Base-by-base conservation (phyloP, 2,888 invertebrate species). In the Rhingia rostrata region DNA sequence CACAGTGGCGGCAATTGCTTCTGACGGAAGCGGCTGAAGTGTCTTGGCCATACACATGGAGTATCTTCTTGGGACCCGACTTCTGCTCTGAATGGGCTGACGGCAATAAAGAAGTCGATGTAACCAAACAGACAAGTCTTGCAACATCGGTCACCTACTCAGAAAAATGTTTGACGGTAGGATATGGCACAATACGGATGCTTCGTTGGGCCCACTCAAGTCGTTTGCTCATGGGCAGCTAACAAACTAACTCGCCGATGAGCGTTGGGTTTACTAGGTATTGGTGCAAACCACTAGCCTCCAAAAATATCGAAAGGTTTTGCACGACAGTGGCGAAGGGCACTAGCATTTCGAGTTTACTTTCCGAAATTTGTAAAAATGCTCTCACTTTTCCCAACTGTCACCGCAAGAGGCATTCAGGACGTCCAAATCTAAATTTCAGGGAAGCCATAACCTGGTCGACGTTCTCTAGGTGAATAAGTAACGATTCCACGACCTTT, bases 381-480 rank as follows among this genome's bases (percentile, higher is more conserved):
- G n/a, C 14, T 6, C 45, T 51, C 4, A 51, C 32, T 9, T n/a
- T n/a, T n/a, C 9, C 67, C 10, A 86, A 69, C 61, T 86, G 86
- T 41, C 82, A 84, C n/a, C 82, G 70, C 10, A 87, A 66, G 10
- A 86, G 61, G 35, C 84, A 12, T 22, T 87, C 86, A 0, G 87
- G 81, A 4, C 69, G 47, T n/a, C 47, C 47, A 47, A 47, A 47
- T n/a, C 22, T n/a, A 3, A 47, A 47, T 14, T 47, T 7, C 6
- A 86, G 49, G 30, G 79, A 74, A 4, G 47, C 63, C 37, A 86
- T 63, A 6, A 86, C 80, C 32, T 49, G 67, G 6, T 74, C 60
- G 6, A 86, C 85, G 14, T 72, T 79, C 6, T 83, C 70, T 2
- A 86, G 86, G 54, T 86, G 83, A 9, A 87, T 87, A 3, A 87